These are phyloP conservation scores for Diarsia mendica DNA, from an alignment of 2,888 invertebrate species.

Conservation along the genomic window DNA sequence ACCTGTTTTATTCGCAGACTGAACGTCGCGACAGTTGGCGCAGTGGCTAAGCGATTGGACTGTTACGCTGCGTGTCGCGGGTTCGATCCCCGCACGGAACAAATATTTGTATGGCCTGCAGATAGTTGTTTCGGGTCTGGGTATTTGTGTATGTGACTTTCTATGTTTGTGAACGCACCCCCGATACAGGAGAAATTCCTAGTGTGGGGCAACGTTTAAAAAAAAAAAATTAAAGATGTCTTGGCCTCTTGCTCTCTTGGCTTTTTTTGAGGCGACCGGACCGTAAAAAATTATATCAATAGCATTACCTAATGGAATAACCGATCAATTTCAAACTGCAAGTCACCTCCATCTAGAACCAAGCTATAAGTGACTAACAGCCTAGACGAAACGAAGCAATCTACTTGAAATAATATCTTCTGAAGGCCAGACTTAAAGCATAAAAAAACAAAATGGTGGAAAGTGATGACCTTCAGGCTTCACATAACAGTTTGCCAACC, in stretches of 20 bases:
- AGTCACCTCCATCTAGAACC: slow-evolving; percentile 1
- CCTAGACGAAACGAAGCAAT: slow-evolving; percentile 29
- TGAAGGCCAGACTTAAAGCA: slow-evolving; percentile 32
- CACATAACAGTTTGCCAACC: slow-evolving; percentile 35
- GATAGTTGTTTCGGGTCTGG: too few species aligned
- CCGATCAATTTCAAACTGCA: neutral
- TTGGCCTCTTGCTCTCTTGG: neutral
- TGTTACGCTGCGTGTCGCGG: too few species aligned
- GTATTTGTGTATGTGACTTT: too few species aligned
- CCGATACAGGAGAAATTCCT: too few species aligned
- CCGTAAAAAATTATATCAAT: neutral
- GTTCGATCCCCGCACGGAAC: too few species aligned
- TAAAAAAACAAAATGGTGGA: slow-evolving; percentile 29
- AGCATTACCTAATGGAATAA: neutral
- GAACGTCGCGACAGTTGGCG: too few species aligned
- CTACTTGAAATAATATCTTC: slow-evolving; percentile 28
- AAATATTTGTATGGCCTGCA: too few species aligned
- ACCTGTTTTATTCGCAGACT: too few species aligned
- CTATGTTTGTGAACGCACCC: too few species aligned
- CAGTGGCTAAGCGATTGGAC: too few species aligned
- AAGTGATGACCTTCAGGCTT: slow-evolving; percentile 36
- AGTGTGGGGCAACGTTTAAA: too few species aligned
- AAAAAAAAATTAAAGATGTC: too few species aligned
- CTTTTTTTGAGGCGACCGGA: neutral
- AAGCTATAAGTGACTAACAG: neutral